Evolutionary conservation across 2,888 invertebrate species (phyloP).

Genomic region (Bombylius major): DNA sequence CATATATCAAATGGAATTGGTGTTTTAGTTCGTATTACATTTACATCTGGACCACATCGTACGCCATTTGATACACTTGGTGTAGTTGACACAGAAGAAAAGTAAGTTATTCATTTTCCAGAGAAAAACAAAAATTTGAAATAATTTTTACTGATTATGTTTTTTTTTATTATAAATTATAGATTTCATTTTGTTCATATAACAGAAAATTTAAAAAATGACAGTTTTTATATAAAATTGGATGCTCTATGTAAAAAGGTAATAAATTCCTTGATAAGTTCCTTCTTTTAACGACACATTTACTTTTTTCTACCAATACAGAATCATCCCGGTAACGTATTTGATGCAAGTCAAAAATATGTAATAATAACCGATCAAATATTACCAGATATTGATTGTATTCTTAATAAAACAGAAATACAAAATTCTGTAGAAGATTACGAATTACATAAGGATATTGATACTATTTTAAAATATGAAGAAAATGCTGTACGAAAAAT

Average conservation of each 20-base stretch:
- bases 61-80: neutral
- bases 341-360: neutral
- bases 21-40: neutral
- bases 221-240: neutral
- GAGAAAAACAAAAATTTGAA: neutral
- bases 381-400: slow-evolving; percentile 3
- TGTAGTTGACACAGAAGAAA: neutral
- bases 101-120: neutral
- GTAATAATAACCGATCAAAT: neutral
- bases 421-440: neutral
- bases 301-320: neutral
- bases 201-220: neutral
- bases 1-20: neutral
- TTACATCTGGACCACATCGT: neutral
- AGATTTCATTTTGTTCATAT: neutral
- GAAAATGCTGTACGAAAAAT: neutral
- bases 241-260: neutral
- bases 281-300: neutral
- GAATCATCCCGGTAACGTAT: neutral
- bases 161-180: neutral
- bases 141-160: neutral
- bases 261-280: neutral
- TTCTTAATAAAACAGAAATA: neutral
- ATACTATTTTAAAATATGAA: neutral
- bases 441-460: neutral